phyloP scores from a whole-genome alignment of 2,797 vertebrate species.

The Cirrhinus molitorella region DNA sequence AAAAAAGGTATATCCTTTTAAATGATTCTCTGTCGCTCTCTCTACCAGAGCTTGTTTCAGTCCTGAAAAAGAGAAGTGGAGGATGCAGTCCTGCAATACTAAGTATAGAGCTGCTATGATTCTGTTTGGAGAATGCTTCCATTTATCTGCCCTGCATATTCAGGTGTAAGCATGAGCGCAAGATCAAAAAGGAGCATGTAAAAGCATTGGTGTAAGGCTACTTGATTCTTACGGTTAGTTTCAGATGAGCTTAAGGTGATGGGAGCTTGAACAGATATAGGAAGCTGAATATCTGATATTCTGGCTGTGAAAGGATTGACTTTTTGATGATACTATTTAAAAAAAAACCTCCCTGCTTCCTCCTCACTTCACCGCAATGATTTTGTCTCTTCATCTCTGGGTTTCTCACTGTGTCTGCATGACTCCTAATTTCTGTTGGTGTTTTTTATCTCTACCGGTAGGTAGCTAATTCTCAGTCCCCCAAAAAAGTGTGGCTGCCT shows the following conservation, averaged over 20 bases:
- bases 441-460: slow-evolving; percentile 32
- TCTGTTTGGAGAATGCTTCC: slow-evolving; percentile 13
- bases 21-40: background rate
- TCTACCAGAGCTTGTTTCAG: background rate
- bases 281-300: background rate
- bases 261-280: slow-evolving; percentile 4
- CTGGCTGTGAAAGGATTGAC: background rate
- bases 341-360: slow-evolving; percentile 9
- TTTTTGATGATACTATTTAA: background rate
- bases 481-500: slow-evolving; percentile 7
- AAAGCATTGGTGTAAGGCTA: background rate
- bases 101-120: background rate
- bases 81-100: background rate
- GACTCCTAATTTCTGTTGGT: slow-evolving; percentile 31
- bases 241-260: background rate
- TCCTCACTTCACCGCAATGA: slow-evolving; percentile 22
- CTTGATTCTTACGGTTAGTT: background rate
- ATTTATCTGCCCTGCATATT: slow-evolving; percentile 26
- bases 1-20: background rate
- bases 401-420: slow-evolving; percentile 54
- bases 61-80: background rate
- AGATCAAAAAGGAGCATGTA: slow-evolving; percentile 31
- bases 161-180: slow-evolving; percentile 17
- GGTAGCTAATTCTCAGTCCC: background rate
- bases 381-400: slow-evolving; percentile 32